Base-by-base conservation (phyloP, 2,888 invertebrate genomes). In the Muscina levida region DNA sequence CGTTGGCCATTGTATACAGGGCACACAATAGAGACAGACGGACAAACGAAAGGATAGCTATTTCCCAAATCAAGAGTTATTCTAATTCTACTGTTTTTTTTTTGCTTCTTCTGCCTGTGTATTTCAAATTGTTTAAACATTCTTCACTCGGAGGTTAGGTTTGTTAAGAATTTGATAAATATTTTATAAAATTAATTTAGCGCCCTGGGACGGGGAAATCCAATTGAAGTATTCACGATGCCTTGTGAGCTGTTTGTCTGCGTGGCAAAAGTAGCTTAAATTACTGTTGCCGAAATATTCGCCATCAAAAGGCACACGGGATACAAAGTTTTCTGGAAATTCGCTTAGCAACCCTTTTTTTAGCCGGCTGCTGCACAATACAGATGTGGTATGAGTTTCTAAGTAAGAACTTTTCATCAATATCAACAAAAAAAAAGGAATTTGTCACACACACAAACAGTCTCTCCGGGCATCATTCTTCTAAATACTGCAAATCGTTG, bases 361-460 rank as follows among this genome's bases (percentile, higher is more conserved):
- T n/a, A 8, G 39, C 31, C 15, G 31, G 31, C 4, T 31, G 8
- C 5, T 15, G 19, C 57, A 59, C 31, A 59, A 39, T 15, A 39
- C 39, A n/a, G 39, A 17, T n/a, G 37, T 3, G 17, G 37, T 44
- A 48, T 39, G 24, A 72, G 15, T 17, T 72, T 53, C 19, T 31
- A n/a, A n/a, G n/a, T n/a, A n/a, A 31, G 8, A 62, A 53, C 42
- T 72, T 72, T 51, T 65, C 19, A 65, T 72, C 53, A 65, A 72
- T 65, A 53, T 46, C 22, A 51, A 42, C 59, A 56, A 39, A 59
- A 48, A 71, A 22, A 62, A 62, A 42, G 31, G n/a, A 62, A 62
- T 62, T 62, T 62, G 62, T 62, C 62, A 62, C 62, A 37, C 37
- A 31, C 57, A 26, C 42, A 44, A n/a, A n/a, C 44, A 44, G 46